Evolutionary conservation across 2,888 invertebrate species (phyloP).

Genomic region (Stenurella melanura): DNA sequence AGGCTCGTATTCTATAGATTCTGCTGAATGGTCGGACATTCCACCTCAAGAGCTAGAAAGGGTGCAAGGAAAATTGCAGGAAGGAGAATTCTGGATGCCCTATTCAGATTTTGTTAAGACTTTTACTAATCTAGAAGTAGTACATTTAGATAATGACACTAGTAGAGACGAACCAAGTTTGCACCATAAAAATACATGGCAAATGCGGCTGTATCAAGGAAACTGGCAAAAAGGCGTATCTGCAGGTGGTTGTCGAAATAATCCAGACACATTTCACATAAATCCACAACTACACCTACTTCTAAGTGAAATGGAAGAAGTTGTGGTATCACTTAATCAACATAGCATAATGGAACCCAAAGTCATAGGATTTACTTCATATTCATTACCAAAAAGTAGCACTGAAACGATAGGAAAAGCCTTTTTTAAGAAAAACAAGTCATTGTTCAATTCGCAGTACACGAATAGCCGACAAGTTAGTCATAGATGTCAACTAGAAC

Average conservation of each 20-base stretch:
- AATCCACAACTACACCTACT: slow-evolving; percentile 92
- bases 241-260: slow-evolving; percentile 93
- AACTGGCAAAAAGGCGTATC: slow-evolving; percentile 87
- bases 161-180: slow-evolving; percentile 89
- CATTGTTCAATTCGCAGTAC: slow-evolving; percentile 91
- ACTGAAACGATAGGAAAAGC: slow-evolving; percentile 86
- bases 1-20: slow-evolving; percentile 82
- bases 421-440: slow-evolving; percentile 90
- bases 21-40: slow-evolving; percentile 86
- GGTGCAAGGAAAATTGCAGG: slow-evolving; percentile 73
- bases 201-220: slow-evolving; percentile 90
- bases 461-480: slow-evolving; percentile 92
- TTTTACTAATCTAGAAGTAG: slow-evolving; percentile 84
- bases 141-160: slow-evolving; percentile 90
- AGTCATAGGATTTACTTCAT: slow-evolving; percentile 93
- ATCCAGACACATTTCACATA: slow-evolving; percentile 93
- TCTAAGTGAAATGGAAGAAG: slow-evolving; percentile 86
- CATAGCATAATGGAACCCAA: slow-evolving; percentile 95
- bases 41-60: slow-evolving; percentile 84
- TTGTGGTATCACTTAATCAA: slow-evolving; percentile 90
- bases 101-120: slow-evolving; percentile 88
- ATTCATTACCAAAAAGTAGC: slow-evolving; percentile 81
- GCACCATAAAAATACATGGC: slow-evolving; percentile 88
- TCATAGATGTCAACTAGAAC: slow-evolving; percentile 80
- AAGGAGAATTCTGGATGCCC: slow-evolving; percentile 80